Evolutionary conservation across 2,113 vertebrate genomes (phyloP).

Genomic region (Procavia capensis): DNA sequence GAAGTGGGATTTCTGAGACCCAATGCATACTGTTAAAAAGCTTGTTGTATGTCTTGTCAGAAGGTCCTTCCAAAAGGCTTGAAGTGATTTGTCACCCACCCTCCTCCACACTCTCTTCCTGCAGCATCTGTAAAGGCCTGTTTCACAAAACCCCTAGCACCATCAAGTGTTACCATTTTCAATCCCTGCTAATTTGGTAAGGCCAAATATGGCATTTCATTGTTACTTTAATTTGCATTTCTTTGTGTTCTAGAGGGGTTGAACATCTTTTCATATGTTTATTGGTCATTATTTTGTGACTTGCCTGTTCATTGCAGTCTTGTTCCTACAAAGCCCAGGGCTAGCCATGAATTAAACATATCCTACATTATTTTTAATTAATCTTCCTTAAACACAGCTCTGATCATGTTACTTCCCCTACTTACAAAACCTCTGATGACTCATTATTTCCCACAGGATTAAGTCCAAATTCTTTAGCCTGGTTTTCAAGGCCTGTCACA

Average conservation of each 20-base stretch:
- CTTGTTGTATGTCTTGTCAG: not conserved
- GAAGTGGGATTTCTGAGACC: constrained; percentile 62
- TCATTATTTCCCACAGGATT: constrained; percentile 59
- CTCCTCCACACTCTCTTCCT: not conserved
- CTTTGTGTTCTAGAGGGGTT: constrained; percentile 47
- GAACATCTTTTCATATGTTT: constrained; percentile 74
- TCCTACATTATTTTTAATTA: constrained; percentile 80
- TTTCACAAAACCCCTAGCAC: not conserved
- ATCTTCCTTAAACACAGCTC: constrained; percentile 77
- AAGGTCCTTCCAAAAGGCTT: not conserved
- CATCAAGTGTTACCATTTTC: constrained; percentile 65
- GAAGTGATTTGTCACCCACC: not conserved
- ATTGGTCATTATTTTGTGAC: constrained; percentile 73
- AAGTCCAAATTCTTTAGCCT: constrained; percentile 45
- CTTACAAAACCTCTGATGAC: constrained; percentile 67
- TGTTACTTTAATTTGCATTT: constrained; percentile 40
- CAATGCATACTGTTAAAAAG: constrained; percentile 45
- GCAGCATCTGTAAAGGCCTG: accelerated
- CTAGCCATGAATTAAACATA: constrained; percentile 75
- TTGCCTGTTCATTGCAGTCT: constrained; percentile 55
- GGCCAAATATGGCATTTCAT: constrained; percentile 68
- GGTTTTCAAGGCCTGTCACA: constrained; percentile 9
- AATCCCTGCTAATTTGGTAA: constrained; percentile 74
- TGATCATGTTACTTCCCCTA: constrained; percentile 72
- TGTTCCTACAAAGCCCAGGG: constrained; percentile 71